A percentile compares a stretch with the other conserved stretches of the same genome.
These are phyloP conservation scores for Drosophila leontia DNA, from an alignment of 1,140 invertebrate genomes.

Conservation along the genomic window DNA sequence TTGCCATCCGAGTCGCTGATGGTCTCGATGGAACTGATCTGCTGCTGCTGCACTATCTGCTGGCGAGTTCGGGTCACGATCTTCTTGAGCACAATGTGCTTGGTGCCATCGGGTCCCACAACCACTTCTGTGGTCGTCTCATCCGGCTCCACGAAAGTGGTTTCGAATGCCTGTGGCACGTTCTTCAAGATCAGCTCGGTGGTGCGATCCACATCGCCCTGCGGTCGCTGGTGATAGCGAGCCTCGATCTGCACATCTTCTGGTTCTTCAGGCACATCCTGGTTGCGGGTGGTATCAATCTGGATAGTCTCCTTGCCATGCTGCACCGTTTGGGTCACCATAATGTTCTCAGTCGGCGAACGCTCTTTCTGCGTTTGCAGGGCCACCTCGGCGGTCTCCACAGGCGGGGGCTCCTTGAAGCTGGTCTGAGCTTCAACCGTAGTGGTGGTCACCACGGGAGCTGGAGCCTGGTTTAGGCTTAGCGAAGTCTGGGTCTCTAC, in stretches of 20 bases:
- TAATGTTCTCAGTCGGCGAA: constrained; percentile 88
- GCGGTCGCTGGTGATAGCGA: constrained; percentile 87
- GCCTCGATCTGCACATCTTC: constrained; percentile 90
- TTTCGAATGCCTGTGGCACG: constrained; percentile 91
- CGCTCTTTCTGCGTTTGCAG: constrained; percentile 77
- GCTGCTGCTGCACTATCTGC: constrained; percentile 84
- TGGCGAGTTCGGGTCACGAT: constrained; percentile 86
- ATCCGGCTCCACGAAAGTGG: constrained; percentile 91
- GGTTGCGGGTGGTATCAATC: constrained; percentile 89
- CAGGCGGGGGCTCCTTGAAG: constrained; percentile 82
- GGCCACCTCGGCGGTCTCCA: constrained; percentile 71
- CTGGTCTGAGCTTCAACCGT: constrained; percentile 88
- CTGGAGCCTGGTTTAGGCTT: constrained; percentile 74
- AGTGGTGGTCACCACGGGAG: constrained; percentile 77
- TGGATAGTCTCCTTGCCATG: constrained; percentile 91
- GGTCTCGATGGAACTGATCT: constrained; percentile 87
- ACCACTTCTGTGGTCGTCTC: constrained; percentile 91
- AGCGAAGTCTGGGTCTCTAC: constrained; percentile 86
- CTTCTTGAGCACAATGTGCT: constrained; percentile 91
- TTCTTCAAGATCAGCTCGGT: constrained; percentile 84
- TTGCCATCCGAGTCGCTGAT: constrained; percentile 88
- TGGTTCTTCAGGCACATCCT: constrained; percentile 85
- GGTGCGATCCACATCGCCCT: constrained; percentile 74
- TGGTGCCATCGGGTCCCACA: constrained; percentile 92
- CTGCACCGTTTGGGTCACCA: constrained; percentile 88